phyloP scores from a whole-genome alignment of 1,140 invertebrate species.

The Nasonia giraulti region DNA sequence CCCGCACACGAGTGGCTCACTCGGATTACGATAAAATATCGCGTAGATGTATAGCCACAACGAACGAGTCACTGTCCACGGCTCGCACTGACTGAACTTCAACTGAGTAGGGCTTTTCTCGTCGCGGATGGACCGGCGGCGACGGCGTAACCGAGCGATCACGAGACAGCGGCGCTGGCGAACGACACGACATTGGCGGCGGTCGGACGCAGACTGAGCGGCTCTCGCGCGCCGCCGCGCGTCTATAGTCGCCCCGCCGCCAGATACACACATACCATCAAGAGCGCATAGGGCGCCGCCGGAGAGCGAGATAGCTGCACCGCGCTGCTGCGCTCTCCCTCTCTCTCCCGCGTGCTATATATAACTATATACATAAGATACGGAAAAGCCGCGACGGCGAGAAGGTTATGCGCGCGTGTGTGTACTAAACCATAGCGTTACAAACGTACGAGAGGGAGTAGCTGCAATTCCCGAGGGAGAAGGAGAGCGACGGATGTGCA shows the following conservation, averaged over 20 bases:
- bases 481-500: background rate
- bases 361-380: background rate
- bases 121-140: slow-evolving; percentile 24
- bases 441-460: background rate
- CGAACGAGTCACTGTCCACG: background rate
- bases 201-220: slow-evolving; percentile 54
- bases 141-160: slow-evolving; percentile 18
- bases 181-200: slow-evolving; percentile 60
- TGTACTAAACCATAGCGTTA: background rate
- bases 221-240: slow-evolving; percentile 17
- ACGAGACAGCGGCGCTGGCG: slow-evolving; percentile 19
- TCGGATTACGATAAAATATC: too few relatives aligned
- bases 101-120: background rate
- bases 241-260: slow-evolving; percentile 1
- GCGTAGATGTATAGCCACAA: too few relatives aligned
- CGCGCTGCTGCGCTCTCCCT: background rate
- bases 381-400: background rate
- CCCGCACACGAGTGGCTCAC: too few relatives aligned
- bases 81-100: background rate
- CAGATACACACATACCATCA: background rate
- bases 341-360: background rate
- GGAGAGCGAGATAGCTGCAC: slow-evolving; percentile 10
- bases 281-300: background rate
- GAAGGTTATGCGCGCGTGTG: background rate
- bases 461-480: background rate